These are phyloP conservation scores for Plebejus melissa DNA, from an alignment of 2,888 invertebrate species.

Conservation along the genomic window DNA sequence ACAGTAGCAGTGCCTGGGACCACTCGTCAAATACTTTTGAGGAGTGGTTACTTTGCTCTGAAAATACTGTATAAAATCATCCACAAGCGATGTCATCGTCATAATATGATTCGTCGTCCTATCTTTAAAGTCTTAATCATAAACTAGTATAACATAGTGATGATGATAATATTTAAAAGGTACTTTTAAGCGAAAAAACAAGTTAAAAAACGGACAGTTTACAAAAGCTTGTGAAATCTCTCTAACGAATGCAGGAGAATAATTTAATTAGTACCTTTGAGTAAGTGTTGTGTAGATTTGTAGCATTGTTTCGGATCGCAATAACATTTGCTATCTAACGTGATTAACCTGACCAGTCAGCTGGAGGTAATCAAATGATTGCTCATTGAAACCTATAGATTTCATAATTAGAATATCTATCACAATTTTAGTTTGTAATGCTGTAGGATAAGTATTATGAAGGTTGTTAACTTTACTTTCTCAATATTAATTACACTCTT, in stretches of 20 bases:
- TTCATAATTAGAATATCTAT: conserved; percentile 35
- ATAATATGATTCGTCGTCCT: no score
- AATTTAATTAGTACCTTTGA: conserved; percentile 14
- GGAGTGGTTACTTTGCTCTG: no score
- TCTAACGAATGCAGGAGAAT: not conserved
- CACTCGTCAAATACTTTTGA: no score
- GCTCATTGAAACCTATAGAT: conserved; percentile 39
- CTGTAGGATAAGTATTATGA: no score
- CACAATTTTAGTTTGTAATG: conserved; percentile 8
- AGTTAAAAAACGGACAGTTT: not conserved
- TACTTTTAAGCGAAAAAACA: not conserved
- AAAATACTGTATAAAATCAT: no score
- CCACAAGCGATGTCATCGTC: no score
- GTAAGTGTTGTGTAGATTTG: conserved; percentile 17
- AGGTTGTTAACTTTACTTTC: no score
- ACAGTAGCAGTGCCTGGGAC: no score
- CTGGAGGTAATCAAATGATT: conserved; percentile 40
- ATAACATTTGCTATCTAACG: conserved; percentile 25
- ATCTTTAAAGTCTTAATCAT: no score
- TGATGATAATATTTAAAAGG: not conserved
- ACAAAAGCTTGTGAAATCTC: not conserved
- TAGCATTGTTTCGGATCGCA: conserved; percentile 22
- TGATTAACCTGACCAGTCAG: conserved; percentile 33
- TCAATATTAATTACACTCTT: no score
- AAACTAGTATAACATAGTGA: not conserved